Evolutionary conservation across 2,888 invertebrate species (phyloP).

Genomic region (Dynastes maya): DNA sequence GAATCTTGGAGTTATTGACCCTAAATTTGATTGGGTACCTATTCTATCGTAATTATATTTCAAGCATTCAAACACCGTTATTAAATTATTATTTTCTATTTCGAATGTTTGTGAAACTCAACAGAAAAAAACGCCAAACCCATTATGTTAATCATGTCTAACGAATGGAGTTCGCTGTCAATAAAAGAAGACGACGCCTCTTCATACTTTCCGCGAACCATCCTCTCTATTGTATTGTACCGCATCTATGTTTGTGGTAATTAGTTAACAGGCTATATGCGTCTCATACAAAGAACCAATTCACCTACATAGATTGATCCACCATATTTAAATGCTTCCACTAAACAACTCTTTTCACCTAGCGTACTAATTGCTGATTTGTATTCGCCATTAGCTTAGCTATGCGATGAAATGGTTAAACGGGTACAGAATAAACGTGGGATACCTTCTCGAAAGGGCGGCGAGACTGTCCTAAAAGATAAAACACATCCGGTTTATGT

Average conservation of each 20-base stretch:
- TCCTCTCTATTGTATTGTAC: constrained; percentile 35
- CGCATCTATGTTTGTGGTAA: constrained; percentile 31
- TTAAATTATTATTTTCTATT: neutral
- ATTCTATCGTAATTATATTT: neutral
- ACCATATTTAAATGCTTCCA: neutral
- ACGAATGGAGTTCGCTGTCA: constrained; percentile 17
- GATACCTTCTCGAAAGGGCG: constrained; percentile 1
- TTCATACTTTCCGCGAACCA: constrained; percentile 18
- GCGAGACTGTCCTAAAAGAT: neutral
- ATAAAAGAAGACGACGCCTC: constrained; percentile 42
- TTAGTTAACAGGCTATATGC: constrained; percentile 21
- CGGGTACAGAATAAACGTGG: neutral
- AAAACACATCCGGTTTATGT: constrained; percentile 25
- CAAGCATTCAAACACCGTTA: neutral
- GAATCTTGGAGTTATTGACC: neutral
- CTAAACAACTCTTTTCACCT: constrained; percentile 5
- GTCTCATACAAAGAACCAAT: constrained; percentile 20
- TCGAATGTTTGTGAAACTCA: neutral
- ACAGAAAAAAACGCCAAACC: neutral
- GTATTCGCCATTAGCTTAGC: constrained; percentile 10
- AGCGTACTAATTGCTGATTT: constrained; percentile 19
- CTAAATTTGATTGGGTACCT: neutral
- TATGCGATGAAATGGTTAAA: constrained; percentile 20
- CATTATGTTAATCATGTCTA: constrained; percentile 38
- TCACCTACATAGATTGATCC: constrained; percentile 34